Evolutionary conservation across 2,888 invertebrate genomes (phyloP), one percentile per base, ranked within the genome.

Genomic region (Stramonita haemastoma): DNA sequence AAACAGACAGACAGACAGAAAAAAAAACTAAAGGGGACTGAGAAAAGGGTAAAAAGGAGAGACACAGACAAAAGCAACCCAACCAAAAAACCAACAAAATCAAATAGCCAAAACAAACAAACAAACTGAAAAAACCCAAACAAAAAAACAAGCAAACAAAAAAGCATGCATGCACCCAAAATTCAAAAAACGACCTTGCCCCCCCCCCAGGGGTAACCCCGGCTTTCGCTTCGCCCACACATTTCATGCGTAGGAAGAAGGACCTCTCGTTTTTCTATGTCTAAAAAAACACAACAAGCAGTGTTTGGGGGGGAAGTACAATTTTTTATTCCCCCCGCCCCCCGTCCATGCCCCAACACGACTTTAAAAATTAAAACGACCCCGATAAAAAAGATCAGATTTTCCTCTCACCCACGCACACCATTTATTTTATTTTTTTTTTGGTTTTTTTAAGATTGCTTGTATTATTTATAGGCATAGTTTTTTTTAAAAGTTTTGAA

Each of bases 171-270:
- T 13, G 46, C 46, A 46, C 2, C 4, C 36, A 36, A 22, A 36
- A n/a, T n/a, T 11, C 46, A n/a, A 1, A 34, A 0, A 34, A 91
- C 73, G 91, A 96, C 99, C 98, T 99, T 99, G 96, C n/a, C n/a
- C 98, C 99, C 56, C 99, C 99, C 0, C 98, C 98, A 0, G 98
- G 98, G 26, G 99, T 99, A 19, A 99, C 97, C 0, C 99, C 99
- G 0, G 99, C 99, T 99, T 99, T 93, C 99, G 97, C 96, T 99
- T 99, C 34, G 99, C 99, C 91, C 2, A 99, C 98, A 96, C 99
- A 99, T 96, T 99, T 99, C 99, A 99, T 99, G 93, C 99, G 97
- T 93, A 99, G 97, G 96, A 98, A 99, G 96, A 99, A 99, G 11
- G 98, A 98, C 93, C 98, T 97, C 95, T 98, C 99, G 91, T 98